phyloP scores from a whole-genome alignment of 1,140 invertebrate genomes.

The Zophobas atratus region DNA sequence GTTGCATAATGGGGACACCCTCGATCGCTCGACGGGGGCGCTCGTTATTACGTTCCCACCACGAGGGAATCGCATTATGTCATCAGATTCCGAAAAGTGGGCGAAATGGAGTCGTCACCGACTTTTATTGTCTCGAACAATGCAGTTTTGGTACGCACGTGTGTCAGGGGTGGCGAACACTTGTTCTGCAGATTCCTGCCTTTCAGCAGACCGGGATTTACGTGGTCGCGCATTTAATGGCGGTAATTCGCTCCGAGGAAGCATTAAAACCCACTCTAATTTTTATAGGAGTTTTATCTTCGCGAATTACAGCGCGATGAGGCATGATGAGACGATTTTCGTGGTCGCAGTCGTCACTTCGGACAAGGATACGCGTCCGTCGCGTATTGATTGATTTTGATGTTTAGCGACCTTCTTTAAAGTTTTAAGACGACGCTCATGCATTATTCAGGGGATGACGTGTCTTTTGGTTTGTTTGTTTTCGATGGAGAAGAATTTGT shows the following conservation, averaged over 20 bases:
- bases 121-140: constrained; percentile 5
- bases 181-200: too few species aligned
- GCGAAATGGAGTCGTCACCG: constrained; percentile 8
- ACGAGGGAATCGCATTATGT: constrained; percentile 12
- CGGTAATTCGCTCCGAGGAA: constrained; percentile 18
- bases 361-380: constrained; percentile 9
- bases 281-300: constrained; percentile 30
- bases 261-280: constrained; percentile 33
- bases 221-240: constrained; percentile 2
- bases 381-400: constrained; percentile 17
- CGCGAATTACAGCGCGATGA: constrained; percentile 30
- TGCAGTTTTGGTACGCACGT: constrained; percentile 10
- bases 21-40: background rate
- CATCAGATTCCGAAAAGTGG: constrained; percentile 4
- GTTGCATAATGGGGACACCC: constrained; percentile 31
- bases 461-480: too few species aligned
- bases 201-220: background rate
- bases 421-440: too few species aligned
- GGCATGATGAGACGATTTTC: constrained; percentile 10
- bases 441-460: too few species aligned
- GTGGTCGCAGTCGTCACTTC: constrained; percentile 1
- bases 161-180: background rate
- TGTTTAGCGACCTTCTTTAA: constrained; percentile 2
- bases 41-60: constrained; percentile 30
- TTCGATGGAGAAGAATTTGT: too few species aligned